Conservation (phyloP, 2,113 vertebrate species). For the Nesoenas mayeri region DNA sequence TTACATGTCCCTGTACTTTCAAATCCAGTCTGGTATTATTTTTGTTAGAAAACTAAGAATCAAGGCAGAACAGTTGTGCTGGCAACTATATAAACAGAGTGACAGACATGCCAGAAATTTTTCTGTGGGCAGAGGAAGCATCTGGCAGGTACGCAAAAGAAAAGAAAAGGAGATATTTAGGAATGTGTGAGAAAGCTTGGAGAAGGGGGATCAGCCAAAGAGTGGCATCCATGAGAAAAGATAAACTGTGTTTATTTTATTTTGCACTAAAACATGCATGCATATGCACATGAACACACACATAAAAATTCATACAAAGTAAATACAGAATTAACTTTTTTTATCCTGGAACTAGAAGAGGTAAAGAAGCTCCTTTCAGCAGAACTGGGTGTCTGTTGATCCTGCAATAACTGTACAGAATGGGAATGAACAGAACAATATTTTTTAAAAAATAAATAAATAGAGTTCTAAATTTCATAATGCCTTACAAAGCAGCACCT, state of each 20-base stretch:
- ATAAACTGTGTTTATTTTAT: not conserved
- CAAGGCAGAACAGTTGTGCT: not conserved
- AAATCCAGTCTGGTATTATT: not conserved
- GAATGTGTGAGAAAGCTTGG: not conserved
- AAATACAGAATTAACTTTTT: not conserved
- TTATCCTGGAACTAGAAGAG: not conserved
- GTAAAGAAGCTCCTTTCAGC: not conserved
- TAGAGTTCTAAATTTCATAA: not conserved
- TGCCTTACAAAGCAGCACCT: not conserved
- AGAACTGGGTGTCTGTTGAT: not conserved
- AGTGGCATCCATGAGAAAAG: not conserved
- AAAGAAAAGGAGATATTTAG: not conserved
- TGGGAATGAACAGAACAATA: not conserved
- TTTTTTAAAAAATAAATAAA: not conserved
- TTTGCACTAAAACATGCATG: not conserved
- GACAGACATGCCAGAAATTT: constrained; percentile 18
- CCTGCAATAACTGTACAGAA: not conserved
- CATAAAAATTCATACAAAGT: not conserved
- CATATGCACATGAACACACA: not conserved
- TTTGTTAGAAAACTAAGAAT: constrained; percentile 4
- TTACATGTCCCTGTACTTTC: not conserved
- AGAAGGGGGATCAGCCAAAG: not conserved
- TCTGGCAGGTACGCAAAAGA: constrained; percentile 32
- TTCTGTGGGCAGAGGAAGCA: constrained; percentile 29
- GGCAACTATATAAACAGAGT: not conserved